Percentiles rank a stretch among this genome's conserved stretches.
Evolutionary conservation across 1,140 invertebrate species (phyloP).

Genomic region (Cydia strobilella): DNA sequence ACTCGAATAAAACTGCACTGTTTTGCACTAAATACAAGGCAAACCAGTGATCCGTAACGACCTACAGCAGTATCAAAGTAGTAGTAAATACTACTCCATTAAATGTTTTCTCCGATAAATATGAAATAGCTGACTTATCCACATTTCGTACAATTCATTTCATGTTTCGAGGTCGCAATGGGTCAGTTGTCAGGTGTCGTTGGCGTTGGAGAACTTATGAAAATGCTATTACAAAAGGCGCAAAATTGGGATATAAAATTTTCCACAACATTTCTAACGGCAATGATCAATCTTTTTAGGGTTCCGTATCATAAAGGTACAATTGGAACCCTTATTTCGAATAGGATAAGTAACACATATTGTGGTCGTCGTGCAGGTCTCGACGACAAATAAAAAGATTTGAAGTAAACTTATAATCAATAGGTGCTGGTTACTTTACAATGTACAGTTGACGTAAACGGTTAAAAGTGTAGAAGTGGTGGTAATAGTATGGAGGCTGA

Average conservation of each 20-base stretch:
- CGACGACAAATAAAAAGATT: too few relatives aligned
- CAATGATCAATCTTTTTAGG: too few relatives aligned
- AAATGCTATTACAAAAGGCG: background rate
- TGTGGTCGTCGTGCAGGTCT: too few relatives aligned
- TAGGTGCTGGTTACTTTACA: too few relatives aligned
- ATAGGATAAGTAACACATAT: too few relatives aligned
- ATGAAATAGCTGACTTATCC: background rate
- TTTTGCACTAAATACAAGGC: conserved; percentile 8
- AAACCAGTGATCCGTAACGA: background rate
- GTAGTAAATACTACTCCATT: background rate
- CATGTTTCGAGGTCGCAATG: conserved; percentile 1
- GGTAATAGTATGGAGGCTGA: too few relatives aligned
- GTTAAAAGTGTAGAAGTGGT: too few relatives aligned
- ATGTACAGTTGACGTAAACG: too few relatives aligned
- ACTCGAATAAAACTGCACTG: background rate
- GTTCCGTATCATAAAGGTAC: too few relatives aligned
- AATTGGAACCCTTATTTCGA: too few relatives aligned
- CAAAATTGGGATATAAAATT: background rate
- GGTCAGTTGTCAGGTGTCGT: background rate
- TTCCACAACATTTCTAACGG: background rate
- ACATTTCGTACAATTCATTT: conserved; percentile 6
- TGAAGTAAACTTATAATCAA: too few relatives aligned
- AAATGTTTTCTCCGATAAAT: conserved; percentile 18
- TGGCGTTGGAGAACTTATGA: background rate
- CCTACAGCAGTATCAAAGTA: background rate